phyloP scores from a whole-genome alignment of 2,113 vertebrate species.

The Myiozetetes cayanensis region DNA sequence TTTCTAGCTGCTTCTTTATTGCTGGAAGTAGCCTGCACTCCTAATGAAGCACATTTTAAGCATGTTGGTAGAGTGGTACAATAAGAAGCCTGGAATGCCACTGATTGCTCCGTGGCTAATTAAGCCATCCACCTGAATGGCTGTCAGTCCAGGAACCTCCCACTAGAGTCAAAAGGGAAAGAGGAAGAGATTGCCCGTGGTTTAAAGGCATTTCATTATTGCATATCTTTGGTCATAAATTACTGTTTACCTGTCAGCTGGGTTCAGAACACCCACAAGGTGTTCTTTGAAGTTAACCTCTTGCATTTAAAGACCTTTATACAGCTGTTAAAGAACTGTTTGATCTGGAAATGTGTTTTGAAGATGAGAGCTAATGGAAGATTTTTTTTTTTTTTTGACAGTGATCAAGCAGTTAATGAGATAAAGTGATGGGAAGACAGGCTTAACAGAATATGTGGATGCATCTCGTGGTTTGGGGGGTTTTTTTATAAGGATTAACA shows the following conservation, averaged over 20 bases:
- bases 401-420: conserved; percentile 79
- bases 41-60: not conserved
- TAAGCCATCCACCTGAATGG: not conserved
- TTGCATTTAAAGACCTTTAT: conserved; percentile 72
- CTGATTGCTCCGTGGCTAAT: not conserved
- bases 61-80: not conserved
- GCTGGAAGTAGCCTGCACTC: not conserved
- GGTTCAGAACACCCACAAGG: conserved; percentile 72
- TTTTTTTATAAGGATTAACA: conserved; percentile 56
- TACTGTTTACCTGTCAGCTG: conserved; percentile 76
- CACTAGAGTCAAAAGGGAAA: conserved; percentile 2
- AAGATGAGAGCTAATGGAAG: conserved; percentile 74
- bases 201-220: conserved; percentile 49
- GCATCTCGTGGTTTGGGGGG: not conserved
- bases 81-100: not conserved
- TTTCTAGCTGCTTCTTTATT: not conserved
- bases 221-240: conserved; percentile 69
- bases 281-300: conserved; percentile 77
- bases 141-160: not conserved
- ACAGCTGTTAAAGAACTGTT: conserved; percentile 70
- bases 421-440: conserved; percentile 69
- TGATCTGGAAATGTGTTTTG: conserved; percentile 77
- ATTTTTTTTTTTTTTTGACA: conserved; percentile 55
- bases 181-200: not conserved
- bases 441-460: conserved; percentile 64